Conservation (phyloP, 2,113 vertebrate genomes). For the Heliornis fulica region DNA sequence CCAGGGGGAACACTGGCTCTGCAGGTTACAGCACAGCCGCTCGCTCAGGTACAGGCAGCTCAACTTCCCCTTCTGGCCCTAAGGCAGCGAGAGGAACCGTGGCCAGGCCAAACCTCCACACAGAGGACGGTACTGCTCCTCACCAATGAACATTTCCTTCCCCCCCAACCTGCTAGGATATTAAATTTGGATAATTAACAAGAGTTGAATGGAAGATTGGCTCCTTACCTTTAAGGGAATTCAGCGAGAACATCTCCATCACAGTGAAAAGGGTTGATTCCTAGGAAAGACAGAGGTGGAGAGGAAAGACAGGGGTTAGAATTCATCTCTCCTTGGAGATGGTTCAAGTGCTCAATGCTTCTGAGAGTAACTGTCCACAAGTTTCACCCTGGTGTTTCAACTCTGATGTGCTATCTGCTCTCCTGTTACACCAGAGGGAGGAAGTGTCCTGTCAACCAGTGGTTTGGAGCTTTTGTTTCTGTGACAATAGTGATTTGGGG, state of each 20-base stretch:
- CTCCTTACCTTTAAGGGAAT: slow-evolving; percentile 78
- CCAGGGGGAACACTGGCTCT: too few relatives aligned
- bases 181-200: neutral
- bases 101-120: neutral
- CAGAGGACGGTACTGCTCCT: neutral
- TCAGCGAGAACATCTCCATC: slow-evolving; percentile 81
- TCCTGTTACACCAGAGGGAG: neutral
- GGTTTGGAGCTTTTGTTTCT: too few relatives aligned
- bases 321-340: neutral
- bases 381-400: neutral
- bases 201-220: rapidly evolving
- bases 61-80: neutral
- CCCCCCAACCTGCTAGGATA: neutral
- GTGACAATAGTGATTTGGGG: neutral
- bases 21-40: too few relatives aligned
- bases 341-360: neutral
- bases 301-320: neutral
- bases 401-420: too few relatives aligned
- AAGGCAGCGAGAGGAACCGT: neutral
- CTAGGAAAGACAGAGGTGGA: slow-evolving; percentile 24
- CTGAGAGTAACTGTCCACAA: neutral
- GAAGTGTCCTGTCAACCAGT: neutral
- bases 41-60: rapidly evolving
- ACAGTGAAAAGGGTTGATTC: slow-evolving; percentile 51
- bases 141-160: neutral